Percentiles rank a stretch among this genome's conserved stretches.
These are phyloP conservation scores for Notodonta ziczac DNA, from an alignment of 2,888 invertebrate genomes.

Conservation along the genomic window DNA sequence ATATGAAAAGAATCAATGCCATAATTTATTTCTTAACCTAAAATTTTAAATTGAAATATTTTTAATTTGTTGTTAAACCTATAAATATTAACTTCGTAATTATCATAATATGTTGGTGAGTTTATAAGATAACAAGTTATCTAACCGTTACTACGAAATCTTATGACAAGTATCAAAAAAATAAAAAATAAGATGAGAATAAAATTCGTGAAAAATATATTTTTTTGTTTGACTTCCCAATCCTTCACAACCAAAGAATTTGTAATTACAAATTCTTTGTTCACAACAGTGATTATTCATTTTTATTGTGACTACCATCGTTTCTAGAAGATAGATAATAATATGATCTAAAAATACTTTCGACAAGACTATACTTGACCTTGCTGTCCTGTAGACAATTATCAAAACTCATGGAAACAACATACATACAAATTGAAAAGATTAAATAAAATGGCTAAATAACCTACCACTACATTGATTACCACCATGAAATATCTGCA, in stretches of 20 bases:
- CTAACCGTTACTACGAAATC: conserved; percentile 79
- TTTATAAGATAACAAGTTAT: conserved; percentile 72
- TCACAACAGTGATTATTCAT: too few species aligned
- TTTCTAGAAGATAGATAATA: too few species aligned
- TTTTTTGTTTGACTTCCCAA: conserved; percentile 18
- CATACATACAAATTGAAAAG: too few species aligned
- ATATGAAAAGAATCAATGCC: background rate
- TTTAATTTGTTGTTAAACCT: conserved; percentile 41
- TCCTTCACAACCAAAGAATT: background rate
- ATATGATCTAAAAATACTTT: too few species aligned
- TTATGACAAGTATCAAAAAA: conserved; percentile 79
- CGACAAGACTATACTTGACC: too few species aligned
- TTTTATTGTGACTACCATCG: too few species aligned
- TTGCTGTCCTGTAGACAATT: too few species aligned
- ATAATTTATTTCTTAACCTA: conserved; percentile 25
- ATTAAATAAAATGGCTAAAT: too few species aligned
- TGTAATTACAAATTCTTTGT: too few species aligned
- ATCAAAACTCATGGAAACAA: too few species aligned
- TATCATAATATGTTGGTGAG: conserved; percentile 59
- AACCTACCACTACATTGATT: too few species aligned
- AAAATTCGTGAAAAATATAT: conserved; percentile 64
- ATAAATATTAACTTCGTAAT: conserved; percentile 47
- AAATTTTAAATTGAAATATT: conserved; percentile 33
- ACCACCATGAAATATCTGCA: too few species aligned
- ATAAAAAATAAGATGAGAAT: conserved; percentile 74